These are phyloP conservation scores for Saimiri boliviensis DNA, from an alignment of 2,113 vertebrate genomes.

Conservation along the genomic window DNA sequence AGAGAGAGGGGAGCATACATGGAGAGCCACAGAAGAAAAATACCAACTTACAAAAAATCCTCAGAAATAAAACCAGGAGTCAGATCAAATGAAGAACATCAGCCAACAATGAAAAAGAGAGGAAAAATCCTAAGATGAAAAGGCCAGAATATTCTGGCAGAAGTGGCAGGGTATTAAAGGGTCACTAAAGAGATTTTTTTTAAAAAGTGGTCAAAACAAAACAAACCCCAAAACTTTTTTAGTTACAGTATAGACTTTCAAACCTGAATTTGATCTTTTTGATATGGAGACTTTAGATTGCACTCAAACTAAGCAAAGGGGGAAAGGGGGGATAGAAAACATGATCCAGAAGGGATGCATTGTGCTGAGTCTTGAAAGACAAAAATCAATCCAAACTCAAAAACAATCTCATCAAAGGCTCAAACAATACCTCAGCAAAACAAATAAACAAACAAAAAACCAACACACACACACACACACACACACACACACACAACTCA, in stretches of 20 bases:
- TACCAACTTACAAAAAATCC: not conserved
- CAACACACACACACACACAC: too few species aligned
- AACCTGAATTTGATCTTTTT: not conserved
- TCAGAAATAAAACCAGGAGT: not conserved
- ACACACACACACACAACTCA: not conserved
- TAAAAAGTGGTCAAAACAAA: not conserved
- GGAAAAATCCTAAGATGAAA: not conserved
- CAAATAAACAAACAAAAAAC: too few species aligned
- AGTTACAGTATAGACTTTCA: not conserved
- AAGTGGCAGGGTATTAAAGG: not conserved
- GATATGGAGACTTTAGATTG: not conserved
- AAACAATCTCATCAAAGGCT: conserved; percentile 39
- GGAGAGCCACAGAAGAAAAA: not conserved
- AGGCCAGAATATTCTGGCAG: not conserved
- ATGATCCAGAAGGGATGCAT: not conserved
- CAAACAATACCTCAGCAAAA: conserved; percentile 50
- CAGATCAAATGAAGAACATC: not conserved
- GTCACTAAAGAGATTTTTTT: not conserved
- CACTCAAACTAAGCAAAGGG: not conserved
- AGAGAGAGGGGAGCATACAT: fast-evolving
- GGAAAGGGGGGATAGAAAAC: not conserved
- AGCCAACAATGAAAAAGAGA: not conserved
- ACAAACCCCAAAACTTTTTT: not conserved
- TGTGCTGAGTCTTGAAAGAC: conserved; percentile 43
- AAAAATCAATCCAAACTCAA: conserved; percentile 54